These are phyloP conservation scores for Scolopax bukidnonensis DNA, from an alignment of 2,797 vertebrate species.

Conservation along the genomic window DNA sequence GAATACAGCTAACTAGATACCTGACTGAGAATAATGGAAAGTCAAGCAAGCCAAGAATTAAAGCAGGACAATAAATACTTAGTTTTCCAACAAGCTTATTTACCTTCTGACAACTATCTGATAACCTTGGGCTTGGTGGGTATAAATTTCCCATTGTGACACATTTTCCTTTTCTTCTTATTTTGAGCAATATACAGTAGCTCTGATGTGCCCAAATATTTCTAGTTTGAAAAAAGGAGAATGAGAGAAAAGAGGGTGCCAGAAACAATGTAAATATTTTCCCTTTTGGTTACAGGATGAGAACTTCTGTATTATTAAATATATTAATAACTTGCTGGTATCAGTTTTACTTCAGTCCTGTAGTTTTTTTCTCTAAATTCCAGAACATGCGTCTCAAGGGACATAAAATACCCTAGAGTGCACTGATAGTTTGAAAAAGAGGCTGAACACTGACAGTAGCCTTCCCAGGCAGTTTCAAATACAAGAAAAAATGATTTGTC, in stretches of 20 bases:
- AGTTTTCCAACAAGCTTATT: neutral
- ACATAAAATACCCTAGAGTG: constrained; percentile 38
- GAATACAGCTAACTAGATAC: neutral
- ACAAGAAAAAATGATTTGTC: neutral
- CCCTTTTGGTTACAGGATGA: neutral
- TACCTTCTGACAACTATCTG: neutral
- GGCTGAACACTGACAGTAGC: constrained; percentile 38
- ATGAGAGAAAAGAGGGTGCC: neutral
- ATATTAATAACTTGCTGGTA: constrained; percentile 40
- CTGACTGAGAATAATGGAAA: neutral
- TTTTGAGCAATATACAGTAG: neutral
- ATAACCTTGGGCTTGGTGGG: neutral
- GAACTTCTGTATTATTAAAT: constrained; percentile 44
- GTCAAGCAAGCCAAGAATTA: neutral
- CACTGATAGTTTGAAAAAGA: constrained; percentile 26
- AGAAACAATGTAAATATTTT: neutral
- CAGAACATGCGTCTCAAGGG: constrained; percentile 45
- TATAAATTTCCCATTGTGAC: neutral
- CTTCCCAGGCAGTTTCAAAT: constrained; percentile 45
- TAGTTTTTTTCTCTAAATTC: constrained; percentile 59
- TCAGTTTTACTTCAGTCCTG: constrained; percentile 56
- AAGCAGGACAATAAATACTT: neutral
- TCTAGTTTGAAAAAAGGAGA: neutral
- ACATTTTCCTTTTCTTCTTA: neutral
- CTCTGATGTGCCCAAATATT: neutral